Evolutionary conservation across 2,888 invertebrate genomes (phyloP).

Genomic region (Stictocephala bisonia): DNA sequence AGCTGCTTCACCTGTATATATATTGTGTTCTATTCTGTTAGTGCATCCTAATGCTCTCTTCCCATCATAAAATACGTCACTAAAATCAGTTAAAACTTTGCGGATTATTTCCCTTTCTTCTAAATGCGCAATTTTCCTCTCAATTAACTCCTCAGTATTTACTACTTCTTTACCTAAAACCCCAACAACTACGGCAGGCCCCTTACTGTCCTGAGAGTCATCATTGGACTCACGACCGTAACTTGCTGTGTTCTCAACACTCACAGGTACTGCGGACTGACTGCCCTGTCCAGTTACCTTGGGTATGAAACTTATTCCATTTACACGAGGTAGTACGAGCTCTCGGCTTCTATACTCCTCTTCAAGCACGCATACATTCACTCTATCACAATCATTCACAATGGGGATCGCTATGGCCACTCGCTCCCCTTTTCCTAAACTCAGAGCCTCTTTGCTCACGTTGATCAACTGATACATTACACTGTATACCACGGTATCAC

Average conservation of each 20-base stretch:
- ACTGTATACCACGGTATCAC: background rate
- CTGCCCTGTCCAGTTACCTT: too few species aligned
- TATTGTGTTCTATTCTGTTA: constrained; percentile 19
- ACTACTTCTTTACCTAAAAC: constrained; percentile 5
- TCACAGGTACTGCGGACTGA: too few species aligned
- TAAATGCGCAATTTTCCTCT: constrained; percentile 20
- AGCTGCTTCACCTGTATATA: constrained; percentile 20
- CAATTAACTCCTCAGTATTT: background rate
- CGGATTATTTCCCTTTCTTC: background rate
- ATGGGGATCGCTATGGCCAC: constrained; percentile 22
- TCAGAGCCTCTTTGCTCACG: background rate
- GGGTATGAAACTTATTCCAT: too few species aligned
- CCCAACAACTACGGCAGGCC: background rate
- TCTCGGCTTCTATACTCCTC: background rate
- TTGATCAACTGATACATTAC: background rate
- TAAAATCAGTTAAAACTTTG: constrained; percentile 15
- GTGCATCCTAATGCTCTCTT: background rate
- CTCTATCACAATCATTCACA: background rate
- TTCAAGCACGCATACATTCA: constrained; percentile 8
- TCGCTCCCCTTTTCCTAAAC: constrained; percentile 9
- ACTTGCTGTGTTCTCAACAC: too few species aligned
- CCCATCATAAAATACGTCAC: constrained; percentile 28
- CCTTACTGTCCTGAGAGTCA: background rate
- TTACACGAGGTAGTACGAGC: too few species aligned
- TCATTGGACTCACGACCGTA: constrained; percentile 3